A percentile compares a stretch with the other conserved stretches of the same genome.
Evolutionary conservation across 2,888 invertebrate species (phyloP).

Genomic region (Callimorpha dominula): DNA sequence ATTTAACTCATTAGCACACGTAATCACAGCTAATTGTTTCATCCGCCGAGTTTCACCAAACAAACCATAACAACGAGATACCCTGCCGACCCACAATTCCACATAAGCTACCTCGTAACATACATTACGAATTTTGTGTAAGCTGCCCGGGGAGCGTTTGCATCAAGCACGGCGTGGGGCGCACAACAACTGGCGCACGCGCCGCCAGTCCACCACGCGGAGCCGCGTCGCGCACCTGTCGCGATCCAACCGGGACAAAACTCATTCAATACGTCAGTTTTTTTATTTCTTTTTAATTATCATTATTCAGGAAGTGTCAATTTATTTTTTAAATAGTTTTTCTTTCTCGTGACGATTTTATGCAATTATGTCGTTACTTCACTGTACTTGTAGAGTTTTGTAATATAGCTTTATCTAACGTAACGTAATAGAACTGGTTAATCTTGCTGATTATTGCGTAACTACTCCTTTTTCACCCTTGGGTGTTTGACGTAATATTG

Average conservation of each 20-base stretch:
- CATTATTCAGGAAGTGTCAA: slow-evolving; percentile 17
- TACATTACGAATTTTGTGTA: slow-evolving; percentile 71
- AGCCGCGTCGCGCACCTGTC: slow-evolving; percentile 78
- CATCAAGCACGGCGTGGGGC: slow-evolving; percentile 55
- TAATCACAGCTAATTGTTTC: slow-evolving; percentile 37
- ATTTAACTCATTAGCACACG: slow-evolving; percentile 32
- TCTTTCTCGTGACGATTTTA: slow-evolving; percentile 37
- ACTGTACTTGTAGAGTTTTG: slow-evolving; percentile 56
- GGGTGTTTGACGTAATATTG: slow-evolving; percentile 43
- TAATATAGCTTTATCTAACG: slow-evolving; percentile 74
- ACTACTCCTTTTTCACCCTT: slow-evolving; percentile 50
- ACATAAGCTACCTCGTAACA: slow-evolving; percentile 78
- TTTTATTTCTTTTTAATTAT: slow-evolving; percentile 35
- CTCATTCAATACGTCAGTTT: slow-evolving; percentile 55
- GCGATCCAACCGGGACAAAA: slow-evolving; percentile 58
- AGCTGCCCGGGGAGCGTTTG: slow-evolving; percentile 51
- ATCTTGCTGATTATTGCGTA: slow-evolving; percentile 50
- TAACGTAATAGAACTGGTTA: slow-evolving; percentile 65
- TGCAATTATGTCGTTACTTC: slow-evolving; percentile 47
- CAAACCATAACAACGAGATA: slow-evolving; percentile 54
- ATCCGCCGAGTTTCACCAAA: slow-evolving; percentile 47
- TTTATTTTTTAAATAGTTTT: slow-evolving; percentile 27
- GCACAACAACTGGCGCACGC: slow-evolving; percentile 58
- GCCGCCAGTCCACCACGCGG: slow-evolving; percentile 77
- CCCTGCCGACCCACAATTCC: slow-evolving; percentile 71